These are phyloP conservation scores for Geococcyx californianus DNA, from an alignment of 2,113 vertebrate genomes.

Conservation along the genomic window DNA sequence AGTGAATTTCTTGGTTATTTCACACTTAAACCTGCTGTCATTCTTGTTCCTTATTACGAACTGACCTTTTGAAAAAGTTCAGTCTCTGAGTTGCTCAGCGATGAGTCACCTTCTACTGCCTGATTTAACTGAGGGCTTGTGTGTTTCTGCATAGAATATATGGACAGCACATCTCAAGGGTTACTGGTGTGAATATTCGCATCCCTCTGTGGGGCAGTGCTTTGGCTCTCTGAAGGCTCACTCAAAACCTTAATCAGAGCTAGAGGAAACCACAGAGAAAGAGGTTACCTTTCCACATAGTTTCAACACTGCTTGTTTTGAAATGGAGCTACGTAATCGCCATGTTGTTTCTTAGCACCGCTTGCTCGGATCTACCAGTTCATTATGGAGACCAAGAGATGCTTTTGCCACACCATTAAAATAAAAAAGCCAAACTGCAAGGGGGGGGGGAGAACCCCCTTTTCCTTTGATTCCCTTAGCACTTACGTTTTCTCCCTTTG, in stretches of 20 bases:
- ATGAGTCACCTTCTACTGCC: neutral
- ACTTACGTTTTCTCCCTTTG: neutral
- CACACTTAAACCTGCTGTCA: neutral
- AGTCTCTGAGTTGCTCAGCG: neutral
- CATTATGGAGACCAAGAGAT: neutral
- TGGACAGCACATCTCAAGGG: rapidly evolving
- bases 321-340: rapidly evolving
- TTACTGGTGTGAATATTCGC: neutral
- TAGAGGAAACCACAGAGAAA: neutral
- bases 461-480: neutral
- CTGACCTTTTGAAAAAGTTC: constrained; percentile 11
- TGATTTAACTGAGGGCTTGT: neutral
- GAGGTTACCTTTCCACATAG: neutral
- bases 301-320: neutral
- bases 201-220: neutral
- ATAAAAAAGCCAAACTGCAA: neutral
- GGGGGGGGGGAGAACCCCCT: rapidly evolving
- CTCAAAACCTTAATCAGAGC: neutral
- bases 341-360: neutral
- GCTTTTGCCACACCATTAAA: neutral
- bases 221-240: neutral
- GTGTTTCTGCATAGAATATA: neutral
- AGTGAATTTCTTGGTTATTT: neutral
- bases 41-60: neutral
- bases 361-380: neutral